Conservation (phyloP, 2,113 vertebrate genomes). For the Eulemur macaco region DNA sequence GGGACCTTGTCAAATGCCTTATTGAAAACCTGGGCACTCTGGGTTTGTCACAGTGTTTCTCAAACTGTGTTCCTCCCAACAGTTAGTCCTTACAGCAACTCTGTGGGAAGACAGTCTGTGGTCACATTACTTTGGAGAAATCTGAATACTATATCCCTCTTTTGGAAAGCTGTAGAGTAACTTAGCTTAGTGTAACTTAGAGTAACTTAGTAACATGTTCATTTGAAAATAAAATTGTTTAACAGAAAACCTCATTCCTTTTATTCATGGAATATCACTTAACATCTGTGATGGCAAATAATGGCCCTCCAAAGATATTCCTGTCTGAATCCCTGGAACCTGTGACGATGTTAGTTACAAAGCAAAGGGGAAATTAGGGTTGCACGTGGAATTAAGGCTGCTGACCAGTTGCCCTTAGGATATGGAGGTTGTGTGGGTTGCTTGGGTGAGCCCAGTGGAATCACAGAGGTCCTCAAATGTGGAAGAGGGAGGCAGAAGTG, state of each 20-base stretch:
- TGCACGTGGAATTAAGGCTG: background rate
- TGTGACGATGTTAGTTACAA: background rate
- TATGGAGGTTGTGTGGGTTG: background rate
- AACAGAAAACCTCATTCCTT: background rate
- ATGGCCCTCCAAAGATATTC: background rate
- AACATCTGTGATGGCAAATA: background rate
- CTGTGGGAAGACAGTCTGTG: background rate
- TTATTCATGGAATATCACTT: background rate
- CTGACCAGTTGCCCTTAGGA: background rate
- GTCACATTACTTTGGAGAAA: background rate
- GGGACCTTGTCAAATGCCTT: background rate
- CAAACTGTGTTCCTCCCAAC: background rate
- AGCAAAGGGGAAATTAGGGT: background rate
- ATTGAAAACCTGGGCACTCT: background rate
- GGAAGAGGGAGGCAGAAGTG: background rate
- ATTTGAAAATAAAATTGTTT: background rate
- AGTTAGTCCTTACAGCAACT: background rate
- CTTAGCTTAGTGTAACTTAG: background rate
- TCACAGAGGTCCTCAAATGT: background rate
- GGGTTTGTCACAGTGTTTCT: background rate
- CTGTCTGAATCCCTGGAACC: background rate
- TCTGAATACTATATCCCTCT: background rate
- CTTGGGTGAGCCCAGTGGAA: background rate
- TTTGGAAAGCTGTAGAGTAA: background rate
- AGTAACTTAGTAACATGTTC: background rate